Evolutionary conservation across 2,113 vertebrate species (phyloP).

Genomic region (Nesogale talazaci): DNA sequence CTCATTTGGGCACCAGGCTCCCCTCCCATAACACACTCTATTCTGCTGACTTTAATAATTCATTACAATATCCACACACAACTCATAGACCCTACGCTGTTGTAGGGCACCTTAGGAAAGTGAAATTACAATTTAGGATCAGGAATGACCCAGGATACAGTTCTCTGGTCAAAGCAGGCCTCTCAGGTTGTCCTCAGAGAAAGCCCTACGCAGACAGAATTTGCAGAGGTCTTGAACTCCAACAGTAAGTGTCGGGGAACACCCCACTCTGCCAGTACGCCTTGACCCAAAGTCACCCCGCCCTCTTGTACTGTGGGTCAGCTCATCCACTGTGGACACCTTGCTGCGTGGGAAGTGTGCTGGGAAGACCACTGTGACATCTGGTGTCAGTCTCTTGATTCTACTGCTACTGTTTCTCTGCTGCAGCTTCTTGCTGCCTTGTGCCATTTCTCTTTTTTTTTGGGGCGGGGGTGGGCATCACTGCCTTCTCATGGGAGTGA

Average conservation of each 20-base stretch:
- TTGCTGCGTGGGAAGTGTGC: not conserved
- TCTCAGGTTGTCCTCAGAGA: not conserved
- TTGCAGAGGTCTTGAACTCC: not conserved
- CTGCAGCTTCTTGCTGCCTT: not conserved
- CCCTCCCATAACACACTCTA: not conserved
- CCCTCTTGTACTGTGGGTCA: not conserved
- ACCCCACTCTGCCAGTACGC: not conserved
- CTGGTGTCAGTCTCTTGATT: not conserved
- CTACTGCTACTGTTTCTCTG: not conserved
- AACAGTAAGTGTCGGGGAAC: not conserved
- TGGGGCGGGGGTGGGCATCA: too few relatives aligned
- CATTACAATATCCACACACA: not conserved
- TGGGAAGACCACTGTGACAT: not conserved
- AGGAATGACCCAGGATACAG: not conserved
- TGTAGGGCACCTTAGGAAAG: not conserved
- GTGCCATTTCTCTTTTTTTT: not conserved
- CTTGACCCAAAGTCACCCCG: not conserved
- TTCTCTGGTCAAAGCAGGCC: not conserved
- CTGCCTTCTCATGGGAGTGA: too few relatives aligned
- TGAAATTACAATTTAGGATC: not conserved
- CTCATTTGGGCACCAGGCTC: not conserved
- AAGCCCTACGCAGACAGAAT: not conserved
- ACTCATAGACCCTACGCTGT: not conserved
- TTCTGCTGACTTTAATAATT: not conserved
- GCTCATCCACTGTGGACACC: not conserved